phyloP scores from a whole-genome alignment of 1,140 invertebrate species.

The Augochlora pura region DNA sequence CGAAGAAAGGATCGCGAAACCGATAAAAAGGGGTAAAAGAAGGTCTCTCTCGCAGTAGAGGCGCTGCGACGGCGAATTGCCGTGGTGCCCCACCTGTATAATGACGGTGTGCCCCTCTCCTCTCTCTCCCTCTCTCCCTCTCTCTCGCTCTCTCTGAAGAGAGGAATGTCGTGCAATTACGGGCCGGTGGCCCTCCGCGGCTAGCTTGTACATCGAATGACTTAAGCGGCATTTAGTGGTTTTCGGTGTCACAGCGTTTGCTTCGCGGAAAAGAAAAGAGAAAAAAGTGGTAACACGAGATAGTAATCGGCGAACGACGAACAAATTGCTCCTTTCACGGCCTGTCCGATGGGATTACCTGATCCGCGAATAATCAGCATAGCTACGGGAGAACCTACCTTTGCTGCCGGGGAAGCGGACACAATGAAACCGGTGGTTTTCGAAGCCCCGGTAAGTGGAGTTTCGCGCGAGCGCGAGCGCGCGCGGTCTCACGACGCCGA shows the following conservation, averaged over 20 bases:
- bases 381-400: not conserved
- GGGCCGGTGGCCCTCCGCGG: conserved; percentile 53
- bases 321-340: conserved; percentile 58
- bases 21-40: conserved; percentile 43
- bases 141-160: no score
- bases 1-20: conserved; percentile 32
- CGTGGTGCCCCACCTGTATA: conserved; percentile 53
- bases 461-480: no score
- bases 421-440: conserved; percentile 1
- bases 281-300: conserved; percentile 26
- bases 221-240: conserved; percentile 67
- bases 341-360: conserved; percentile 51
- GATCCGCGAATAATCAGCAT: conserved; percentile 53
- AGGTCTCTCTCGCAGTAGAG: conserved; percentile 36
- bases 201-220: conserved; percentile 56
- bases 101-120: conserved; percentile 49
- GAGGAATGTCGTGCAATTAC: conserved; percentile 66
- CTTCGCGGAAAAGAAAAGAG: conserved; percentile 32
- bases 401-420: not conserved
- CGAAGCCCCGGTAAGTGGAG: not conserved
- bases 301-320: conserved; percentile 49
- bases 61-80: conserved; percentile 57
- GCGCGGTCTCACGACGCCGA: not conserved
- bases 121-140: not conserved
- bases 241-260: conserved; percentile 62